A percentile compares a stretch with the other conserved stretches of the same genome.
Evolutionary conservation across 2,797 vertebrate genomes (phyloP).

Genomic region (Synaphobranchus kaupii): DNA sequence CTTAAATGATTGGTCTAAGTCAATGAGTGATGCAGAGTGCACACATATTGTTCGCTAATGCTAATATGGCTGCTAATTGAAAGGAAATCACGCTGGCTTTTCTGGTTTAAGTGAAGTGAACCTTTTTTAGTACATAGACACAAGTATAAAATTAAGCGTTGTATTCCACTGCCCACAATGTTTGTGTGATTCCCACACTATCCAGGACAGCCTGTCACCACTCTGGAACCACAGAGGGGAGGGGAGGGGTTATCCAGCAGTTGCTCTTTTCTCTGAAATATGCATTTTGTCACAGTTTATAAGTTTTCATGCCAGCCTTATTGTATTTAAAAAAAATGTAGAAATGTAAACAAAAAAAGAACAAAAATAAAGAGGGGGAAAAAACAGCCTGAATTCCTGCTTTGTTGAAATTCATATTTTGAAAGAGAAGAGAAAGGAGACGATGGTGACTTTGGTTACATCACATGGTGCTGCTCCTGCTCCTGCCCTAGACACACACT

Average conservation of each 20-base stretch:
- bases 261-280: background rate
- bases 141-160: background rate
- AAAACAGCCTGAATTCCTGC: background rate
- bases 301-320: background rate
- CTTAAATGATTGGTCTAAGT: background rate
- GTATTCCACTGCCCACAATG: background rate
- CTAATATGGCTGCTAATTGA: background rate
- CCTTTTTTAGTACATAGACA: background rate
- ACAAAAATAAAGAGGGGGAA: background rate
- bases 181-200: background rate
- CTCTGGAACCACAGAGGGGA: background rate
- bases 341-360: background rate
- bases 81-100: no score
- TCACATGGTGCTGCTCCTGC: background rate
- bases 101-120: background rate
- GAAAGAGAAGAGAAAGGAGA: background rate
- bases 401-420: background rate
- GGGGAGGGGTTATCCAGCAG: background rate
- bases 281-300: background rate
- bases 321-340: background rate
- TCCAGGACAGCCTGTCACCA: background rate
- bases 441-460: background rate
- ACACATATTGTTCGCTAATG: no score
- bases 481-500: background rate
- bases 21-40: no score